A percentile compares a stretch with the other conserved stretches of the same genome.
Conservation (phyloP, 2,888 invertebrate genomes). For the Oligia strigilis region DNA sequence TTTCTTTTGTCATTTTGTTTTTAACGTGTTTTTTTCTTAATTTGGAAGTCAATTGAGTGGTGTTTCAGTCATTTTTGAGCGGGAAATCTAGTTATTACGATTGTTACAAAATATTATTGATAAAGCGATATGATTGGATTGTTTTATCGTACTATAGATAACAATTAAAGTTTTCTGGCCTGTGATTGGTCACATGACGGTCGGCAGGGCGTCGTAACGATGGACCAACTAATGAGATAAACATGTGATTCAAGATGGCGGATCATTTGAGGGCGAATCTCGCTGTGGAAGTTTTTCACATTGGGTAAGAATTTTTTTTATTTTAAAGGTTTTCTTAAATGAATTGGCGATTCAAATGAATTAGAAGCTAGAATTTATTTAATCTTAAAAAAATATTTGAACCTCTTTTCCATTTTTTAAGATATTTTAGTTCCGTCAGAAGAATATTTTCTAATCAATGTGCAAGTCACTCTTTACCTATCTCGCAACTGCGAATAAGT, state of each 20-base stretch:
- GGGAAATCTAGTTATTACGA: constrained; percentile 68
- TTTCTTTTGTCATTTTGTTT: constrained; percentile 30
- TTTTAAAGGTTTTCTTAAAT: constrained; percentile 29
- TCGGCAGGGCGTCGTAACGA: constrained; percentile 75
- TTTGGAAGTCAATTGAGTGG: constrained; percentile 54
- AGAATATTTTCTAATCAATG: not conserved
- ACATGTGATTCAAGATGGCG: constrained; percentile 89
- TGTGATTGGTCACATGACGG: constrained; percentile 87
- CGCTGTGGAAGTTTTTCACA: constrained; percentile 66
- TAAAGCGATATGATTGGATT: constrained; percentile 71
- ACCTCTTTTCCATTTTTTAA: not conserved
- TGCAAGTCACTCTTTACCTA: too few relatives aligned
- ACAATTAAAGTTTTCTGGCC: constrained; percentile 70
- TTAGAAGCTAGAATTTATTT: not conserved
- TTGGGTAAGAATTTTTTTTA: constrained; percentile 73
- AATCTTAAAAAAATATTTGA: not conserved
- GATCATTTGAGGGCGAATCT: constrained; percentile 77
- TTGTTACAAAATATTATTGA: constrained; percentile 53
- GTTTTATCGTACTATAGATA: constrained; percentile 70
- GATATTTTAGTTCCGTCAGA: not conserved
- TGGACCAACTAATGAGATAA: constrained; percentile 78
- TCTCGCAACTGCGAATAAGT: not conserved
- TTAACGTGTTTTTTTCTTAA: constrained; percentile 51
- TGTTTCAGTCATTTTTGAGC: constrained; percentile 59
- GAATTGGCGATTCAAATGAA: not conserved